Base-by-base conservation (phyloP, 2,113 vertebrate genomes). In the Okapia johnstoni region DNA sequence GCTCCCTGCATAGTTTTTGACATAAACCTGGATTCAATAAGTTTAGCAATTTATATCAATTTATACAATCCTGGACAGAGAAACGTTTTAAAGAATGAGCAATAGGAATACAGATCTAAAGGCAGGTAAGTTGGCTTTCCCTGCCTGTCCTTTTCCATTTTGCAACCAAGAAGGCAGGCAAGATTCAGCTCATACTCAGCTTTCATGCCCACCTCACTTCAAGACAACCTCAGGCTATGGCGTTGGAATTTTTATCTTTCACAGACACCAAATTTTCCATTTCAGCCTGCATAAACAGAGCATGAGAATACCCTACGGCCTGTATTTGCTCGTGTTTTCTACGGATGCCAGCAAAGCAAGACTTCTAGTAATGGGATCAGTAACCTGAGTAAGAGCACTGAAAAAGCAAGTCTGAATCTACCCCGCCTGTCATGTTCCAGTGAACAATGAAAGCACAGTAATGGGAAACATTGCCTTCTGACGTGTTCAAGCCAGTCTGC, bases 351-450 rank as follows among this genome's bases (percentile, higher is more conserved):
- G 87, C 84, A 87, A 79, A 96, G 63, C 23, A 58, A 3, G 33
- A 73, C 76, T 94, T 93, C 96, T 92, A 89, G 93, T 70, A 92
- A 96, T 23, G 94, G 57, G 80, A 61, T 73, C 83, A n/a, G 84
- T 57, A 52, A 57, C 43, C 55, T 30, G 40, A 92, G 66, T 5
- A 54, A 48, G 55, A 60, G 81, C 50, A 63, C 48, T 9, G 9
- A 88, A 84, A 61, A 90, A 55, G 54, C 92, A 63, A 66, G 66
- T 33, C 87, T 50, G 70, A 52, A 83, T 60, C 46, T 26, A 76
- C 43, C 80, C 88, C 0, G 1, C 23, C 33, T 55, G 40, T 76
- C 83, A 2, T 6, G 54, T 73, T n/a, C 83, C 88, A 84, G 87
- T 0, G 77, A 81, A 61, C 66, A 88, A n/a, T n/a, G 87, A 70